Evolutionary conservation across 2,888 invertebrate species (phyloP), one percentile per base, ranked within the genome.

Genomic region (Trisateles emortualis): DNA sequence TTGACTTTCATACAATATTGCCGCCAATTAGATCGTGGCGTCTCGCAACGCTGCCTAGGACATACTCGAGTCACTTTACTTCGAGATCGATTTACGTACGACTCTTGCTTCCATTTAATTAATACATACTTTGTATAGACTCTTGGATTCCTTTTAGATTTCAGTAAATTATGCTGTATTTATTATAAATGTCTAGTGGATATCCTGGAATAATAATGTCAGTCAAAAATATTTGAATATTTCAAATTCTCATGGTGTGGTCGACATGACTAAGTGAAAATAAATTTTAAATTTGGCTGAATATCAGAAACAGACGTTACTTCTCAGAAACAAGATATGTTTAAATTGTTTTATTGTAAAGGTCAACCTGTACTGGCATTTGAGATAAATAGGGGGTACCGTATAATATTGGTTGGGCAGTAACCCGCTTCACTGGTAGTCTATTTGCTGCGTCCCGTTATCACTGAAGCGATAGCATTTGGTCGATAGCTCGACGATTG

Each of bases 401-500:
- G 74, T 72, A 63, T 76, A 70, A 78, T 76, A 76, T 80, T 75
- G 79, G 60, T 74, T 69, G 76, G 79, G 72, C 81, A 80, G 81
- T 81, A 77, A 81, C 83, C 78, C 76, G 82, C 76, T 74, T 68
- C 73, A 74, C 74, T 67, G 79, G 81, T 76, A 79, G 74, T 70
- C 76, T 80, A 77, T 83, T 78, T 78, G 74, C 74, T 67, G 75
- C 81, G 78, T 84, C 78, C 84, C 83, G 87, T 88, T 90, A 90
- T 90, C 86, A 83, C 59, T 65, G 70, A 62, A 64, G 77, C 81
- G 90, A 90, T 89, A 88, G 80, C 79, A 71, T 68, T 73, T 69
- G 74, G 72, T 72, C 75, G 86, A 86, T 88, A 86, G 76, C 77
- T 72, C 79, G 75, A 69, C 73, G 79, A 74, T 78, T 86, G 84